phyloP scores from a whole-genome alignment of 2,113 vertebrate species.

The Crotalus horridus region DNA sequence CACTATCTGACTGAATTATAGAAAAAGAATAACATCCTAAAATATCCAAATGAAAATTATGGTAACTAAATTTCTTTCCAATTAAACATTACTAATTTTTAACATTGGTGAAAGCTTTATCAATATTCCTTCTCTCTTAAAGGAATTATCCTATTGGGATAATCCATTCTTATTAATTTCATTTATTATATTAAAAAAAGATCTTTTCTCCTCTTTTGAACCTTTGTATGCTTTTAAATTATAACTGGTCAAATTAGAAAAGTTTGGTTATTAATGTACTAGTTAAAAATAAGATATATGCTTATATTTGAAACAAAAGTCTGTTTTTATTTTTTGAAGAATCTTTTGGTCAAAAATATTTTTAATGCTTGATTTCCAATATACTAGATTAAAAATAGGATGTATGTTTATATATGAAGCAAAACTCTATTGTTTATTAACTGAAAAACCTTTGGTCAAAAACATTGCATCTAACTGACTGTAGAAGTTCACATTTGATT shows the following conservation, averaged over 20 bases:
- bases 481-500: background rate
- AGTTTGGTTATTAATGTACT: background rate
- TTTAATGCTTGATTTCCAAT: background rate
- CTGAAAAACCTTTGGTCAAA: background rate
- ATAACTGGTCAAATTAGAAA: background rate
- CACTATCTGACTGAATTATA: background rate
- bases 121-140: background rate
- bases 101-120: background rate
- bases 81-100: background rate
- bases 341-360: background rate
- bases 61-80: background rate
- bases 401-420: background rate
- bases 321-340: background rate
- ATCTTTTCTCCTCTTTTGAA: background rate
- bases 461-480: background rate
- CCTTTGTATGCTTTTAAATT: background rate
- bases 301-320: background rate
- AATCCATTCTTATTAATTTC: background rate
- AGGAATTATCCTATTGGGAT: background rate
- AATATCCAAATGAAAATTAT: background rate
- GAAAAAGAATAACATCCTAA: background rate
- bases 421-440: background rate
- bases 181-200: background rate
- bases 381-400: background rate
- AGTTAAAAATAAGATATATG: background rate